phyloP scores from a whole-genome alignment of 1,140 invertebrate genomes.

The Danaus plexippus region DNA sequence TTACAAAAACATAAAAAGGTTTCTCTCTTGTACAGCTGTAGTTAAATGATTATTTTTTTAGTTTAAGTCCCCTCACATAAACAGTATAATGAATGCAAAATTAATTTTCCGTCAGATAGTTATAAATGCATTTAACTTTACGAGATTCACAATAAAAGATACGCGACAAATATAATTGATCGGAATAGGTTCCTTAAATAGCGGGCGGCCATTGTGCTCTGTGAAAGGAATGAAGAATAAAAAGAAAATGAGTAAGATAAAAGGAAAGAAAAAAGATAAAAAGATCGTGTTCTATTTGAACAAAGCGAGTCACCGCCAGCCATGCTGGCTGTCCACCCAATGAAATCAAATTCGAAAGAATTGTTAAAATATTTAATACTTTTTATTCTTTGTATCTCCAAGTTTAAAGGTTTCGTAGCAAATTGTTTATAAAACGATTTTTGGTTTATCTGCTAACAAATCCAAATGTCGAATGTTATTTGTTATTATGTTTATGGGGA shows the following conservation, averaged over 20 bases:
- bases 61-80: too few species aligned
- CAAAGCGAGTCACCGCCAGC: constrained; percentile 62
- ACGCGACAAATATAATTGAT: constrained; percentile 33
- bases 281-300: constrained; percentile 63
- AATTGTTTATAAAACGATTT: too few species aligned
- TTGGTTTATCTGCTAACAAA: too few species aligned
- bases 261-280: constrained; percentile 49
- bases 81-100: constrained; percentile 1
- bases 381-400: constrained; percentile 3
- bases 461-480: too few species aligned
- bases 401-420: too few species aligned
- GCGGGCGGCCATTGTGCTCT: constrained; percentile 52
- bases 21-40: too few species aligned
- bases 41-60: too few species aligned
- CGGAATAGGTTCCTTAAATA: constrained; percentile 51
- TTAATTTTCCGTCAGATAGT: constrained; percentile 6
- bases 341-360: constrained; percentile 27
- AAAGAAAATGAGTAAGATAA: constrained; percentile 35
- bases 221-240: constrained; percentile 26
- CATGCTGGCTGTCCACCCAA: constrained; percentile 43
- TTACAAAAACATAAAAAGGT: too few species aligned
- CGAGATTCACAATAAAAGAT: constrained; percentile 6
- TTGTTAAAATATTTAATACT: constrained; percentile 19
- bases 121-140: too few species aligned
- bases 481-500: too few species aligned